Evolutionary conservation across 2,888 invertebrate genomes (phyloP).

Genomic region (Parascotia fuliginaria): DNA sequence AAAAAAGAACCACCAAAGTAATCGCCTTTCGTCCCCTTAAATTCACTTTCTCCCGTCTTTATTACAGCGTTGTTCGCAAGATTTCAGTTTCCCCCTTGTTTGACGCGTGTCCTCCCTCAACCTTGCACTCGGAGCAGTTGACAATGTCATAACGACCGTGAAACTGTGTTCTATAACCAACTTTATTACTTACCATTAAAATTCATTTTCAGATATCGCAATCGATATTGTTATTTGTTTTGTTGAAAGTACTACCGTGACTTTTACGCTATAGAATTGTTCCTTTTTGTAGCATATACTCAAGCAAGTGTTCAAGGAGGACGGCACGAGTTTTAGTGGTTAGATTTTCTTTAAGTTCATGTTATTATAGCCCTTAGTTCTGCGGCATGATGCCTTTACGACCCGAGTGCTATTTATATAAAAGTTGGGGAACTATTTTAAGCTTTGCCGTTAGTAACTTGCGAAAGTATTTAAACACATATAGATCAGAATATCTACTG

Average conservation of each 20-base stretch:
- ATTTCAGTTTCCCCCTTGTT: constrained; percentile 82
- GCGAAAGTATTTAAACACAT: constrained; percentile 21
- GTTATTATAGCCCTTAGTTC: constrained; percentile 61
- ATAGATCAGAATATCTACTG: too few species aligned
- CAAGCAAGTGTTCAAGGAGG: constrained; percentile 75
- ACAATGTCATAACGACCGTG: constrained; percentile 72
- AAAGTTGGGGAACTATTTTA: constrained; percentile 47
- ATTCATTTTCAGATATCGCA: constrained; percentile 69
- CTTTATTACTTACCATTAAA: constrained; percentile 69
- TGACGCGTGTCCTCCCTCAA: constrained; percentile 79
- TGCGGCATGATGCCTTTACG: constrained; percentile 50
- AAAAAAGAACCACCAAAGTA: constrained; percentile 80
- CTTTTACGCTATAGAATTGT: constrained; percentile 72
- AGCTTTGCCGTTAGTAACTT: constrained; percentile 24
- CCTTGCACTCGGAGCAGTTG: constrained; percentile 63
- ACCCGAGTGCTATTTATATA: constrained; percentile 43
- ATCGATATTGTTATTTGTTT: constrained; percentile 28
- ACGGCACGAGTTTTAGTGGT: constrained; percentile 74
- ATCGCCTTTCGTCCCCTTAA: constrained; percentile 86
- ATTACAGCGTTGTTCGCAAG: constrained; percentile 87
- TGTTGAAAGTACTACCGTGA: constrained; percentile 45
- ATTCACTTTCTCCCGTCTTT: constrained; percentile 88
- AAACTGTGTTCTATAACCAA: constrained; percentile 59
- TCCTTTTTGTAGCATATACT: constrained; percentile 75
- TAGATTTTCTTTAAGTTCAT: constrained; percentile 72